phyloP scores from a whole-genome alignment of 2,888 invertebrate species.

The Fragum sueziense region DNA sequence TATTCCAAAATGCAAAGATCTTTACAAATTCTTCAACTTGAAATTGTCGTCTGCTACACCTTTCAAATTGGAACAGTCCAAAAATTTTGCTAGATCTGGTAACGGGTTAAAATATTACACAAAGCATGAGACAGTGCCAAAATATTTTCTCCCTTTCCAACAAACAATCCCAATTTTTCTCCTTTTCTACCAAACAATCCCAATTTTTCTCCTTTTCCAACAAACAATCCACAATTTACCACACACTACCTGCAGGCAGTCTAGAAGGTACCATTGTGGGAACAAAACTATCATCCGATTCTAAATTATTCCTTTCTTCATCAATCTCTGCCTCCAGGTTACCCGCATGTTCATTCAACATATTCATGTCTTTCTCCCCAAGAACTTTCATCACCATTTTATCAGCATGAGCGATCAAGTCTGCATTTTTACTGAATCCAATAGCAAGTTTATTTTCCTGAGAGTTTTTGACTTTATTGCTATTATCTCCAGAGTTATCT shows the following conservation, averaged over 20 bases:
- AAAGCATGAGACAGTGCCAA: too few relatives aligned
- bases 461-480: conserved; percentile 1
- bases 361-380: conserved; percentile 11
- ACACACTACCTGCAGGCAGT: conserved; percentile 50
- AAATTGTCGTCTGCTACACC: too few relatives aligned
- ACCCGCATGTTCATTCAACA: not conserved
- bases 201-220: conserved; percentile 33
- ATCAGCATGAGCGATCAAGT: conserved; percentile 22
- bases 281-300: conserved; percentile 21
- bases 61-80: too few relatives aligned
- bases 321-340: conserved; percentile 11
- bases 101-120: too few relatives aligned
- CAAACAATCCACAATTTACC: conserved; percentile 45
- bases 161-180: too few relatives aligned
- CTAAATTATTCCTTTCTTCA: conserved; percentile 38
- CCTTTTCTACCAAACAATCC: too few relatives aligned
- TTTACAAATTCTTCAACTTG: too few relatives aligned
- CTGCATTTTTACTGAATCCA: conserved; percentile 57
- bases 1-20: too few relatives aligned
- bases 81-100: too few relatives aligned
- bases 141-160: too few relatives aligned
- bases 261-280: not conserved
- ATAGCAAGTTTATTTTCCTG: conserved; percentile 42
- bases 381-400: not conserved
- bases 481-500: not conserved